phyloP scores from a whole-genome alignment of 1,140 invertebrate species.

The Tetranychus cinnabarinus region DNA sequence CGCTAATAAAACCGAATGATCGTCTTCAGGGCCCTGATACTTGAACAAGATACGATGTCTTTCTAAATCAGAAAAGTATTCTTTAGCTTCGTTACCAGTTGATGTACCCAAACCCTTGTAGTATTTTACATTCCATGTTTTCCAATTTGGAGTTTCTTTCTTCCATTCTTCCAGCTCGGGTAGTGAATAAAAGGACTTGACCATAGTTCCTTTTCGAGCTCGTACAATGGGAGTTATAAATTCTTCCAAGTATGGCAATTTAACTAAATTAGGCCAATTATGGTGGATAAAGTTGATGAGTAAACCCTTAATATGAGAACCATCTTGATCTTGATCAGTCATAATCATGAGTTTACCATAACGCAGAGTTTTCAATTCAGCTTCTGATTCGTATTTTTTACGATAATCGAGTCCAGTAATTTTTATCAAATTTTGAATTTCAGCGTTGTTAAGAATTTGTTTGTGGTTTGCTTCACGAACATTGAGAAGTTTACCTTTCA shows the following conservation, averaged over 20 bases:
- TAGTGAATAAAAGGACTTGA: constrained; percentile 75
- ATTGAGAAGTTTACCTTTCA: constrained; percentile 93
- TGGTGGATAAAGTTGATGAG: constrained; percentile 98
- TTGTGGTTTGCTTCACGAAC: constrained; percentile 93
- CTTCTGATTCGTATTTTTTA: constrained; percentile 68
- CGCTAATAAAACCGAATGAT: constrained; percentile 79
- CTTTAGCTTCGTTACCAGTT: constrained; percentile 89
- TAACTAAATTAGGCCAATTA: constrained; percentile 84
- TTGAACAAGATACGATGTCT: constrained; percentile 75
- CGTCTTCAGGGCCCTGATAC: constrained; percentile 62
- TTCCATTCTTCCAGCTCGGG: constrained; percentile 99
- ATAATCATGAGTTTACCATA: constrained; percentile 99
- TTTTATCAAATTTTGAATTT: constrained; percentile 93
- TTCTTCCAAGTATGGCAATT: constrained; percentile 61
- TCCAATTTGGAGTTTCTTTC: constrained; percentile 58
- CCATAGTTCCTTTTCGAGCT: constrained; percentile 49
- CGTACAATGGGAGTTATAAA: constrained; percentile 99
- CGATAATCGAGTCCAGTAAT: constrained; percentile 86
- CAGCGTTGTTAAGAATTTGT: constrained; percentile 87
- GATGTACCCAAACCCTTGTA: constrained; percentile 99
- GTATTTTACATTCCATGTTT: constrained; percentile 89
- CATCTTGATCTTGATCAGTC: constrained; percentile 94
- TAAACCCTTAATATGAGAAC: constrained; percentile 96
- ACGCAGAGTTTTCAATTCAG: constrained; percentile 72
- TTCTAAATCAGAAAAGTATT: constrained; percentile 90